A percentile compares a stretch with the other conserved stretches of the same genome.
These are phyloP conservation scores for Bacillus rossius DNA, from an alignment of 1,140 invertebrate species.

Conservation along the genomic window DNA sequence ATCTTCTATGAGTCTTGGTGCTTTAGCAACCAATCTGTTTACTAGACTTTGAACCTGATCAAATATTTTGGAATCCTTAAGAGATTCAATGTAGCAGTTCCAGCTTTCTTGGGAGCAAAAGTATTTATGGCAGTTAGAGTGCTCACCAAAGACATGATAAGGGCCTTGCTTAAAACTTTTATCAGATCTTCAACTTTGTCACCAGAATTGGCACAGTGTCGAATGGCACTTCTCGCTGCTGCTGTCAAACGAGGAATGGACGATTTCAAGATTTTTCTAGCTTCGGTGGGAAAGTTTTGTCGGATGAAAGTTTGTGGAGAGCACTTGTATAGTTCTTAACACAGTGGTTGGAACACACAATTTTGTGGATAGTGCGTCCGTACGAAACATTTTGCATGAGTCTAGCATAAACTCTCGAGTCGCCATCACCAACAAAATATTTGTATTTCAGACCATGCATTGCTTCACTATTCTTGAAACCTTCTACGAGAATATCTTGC, in stretches of 20 bases:
- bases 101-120: no score
- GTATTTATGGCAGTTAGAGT: neutral
- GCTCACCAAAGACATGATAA: slow-evolving; percentile 10
- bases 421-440: slow-evolving; percentile 16
- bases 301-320: neutral
- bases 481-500: neutral
- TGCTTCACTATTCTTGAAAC: neutral
- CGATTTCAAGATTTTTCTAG: neutral
- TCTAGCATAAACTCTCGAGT: neutral
- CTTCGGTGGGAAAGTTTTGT: neutral
- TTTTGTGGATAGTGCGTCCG: neutral
- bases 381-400: neutral
- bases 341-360: slow-evolving; percentile 16
- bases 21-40: no score
- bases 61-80: no score
- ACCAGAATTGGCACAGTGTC: no score
- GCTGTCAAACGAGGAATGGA: neutral
- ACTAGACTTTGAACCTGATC: no score
- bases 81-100: no score
- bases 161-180: neutral
- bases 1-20: neutral
- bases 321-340: neutral
- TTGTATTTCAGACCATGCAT: neutral
- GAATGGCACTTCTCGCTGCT: slow-evolving; percentile 5
- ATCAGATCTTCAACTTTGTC: neutral